Conservation (phyloP, 1,140 invertebrate genomes). For the Tetranychus cinnabarinus region DNA sequence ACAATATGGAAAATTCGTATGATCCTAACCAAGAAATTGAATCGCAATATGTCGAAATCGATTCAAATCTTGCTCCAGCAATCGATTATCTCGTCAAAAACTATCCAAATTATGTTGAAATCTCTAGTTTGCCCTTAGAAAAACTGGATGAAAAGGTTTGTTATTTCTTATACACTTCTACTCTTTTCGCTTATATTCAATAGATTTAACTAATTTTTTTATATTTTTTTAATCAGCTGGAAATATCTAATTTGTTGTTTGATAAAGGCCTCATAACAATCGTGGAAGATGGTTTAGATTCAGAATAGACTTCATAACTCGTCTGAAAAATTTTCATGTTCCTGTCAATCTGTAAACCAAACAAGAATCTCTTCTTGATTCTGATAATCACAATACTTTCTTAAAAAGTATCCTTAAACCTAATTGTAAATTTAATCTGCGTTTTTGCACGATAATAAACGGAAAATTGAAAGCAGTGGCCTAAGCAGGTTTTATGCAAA, state of each 20-base stretch:
- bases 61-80: slow-evolving; percentile 33
- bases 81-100: slow-evolving; percentile 40
- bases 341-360: too few relatives aligned
- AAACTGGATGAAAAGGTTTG: slow-evolving; percentile 35
- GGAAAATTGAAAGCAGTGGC: too few relatives aligned
- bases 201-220: slow-evolving; percentile 1
- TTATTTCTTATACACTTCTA: slow-evolving; percentile 4
- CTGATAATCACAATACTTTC: too few relatives aligned
- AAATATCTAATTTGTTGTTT: slow-evolving; percentile 36
- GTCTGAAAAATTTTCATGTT: too few relatives aligned
- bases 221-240: slow-evolving; percentile 24
- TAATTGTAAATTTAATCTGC: too few relatives aligned
- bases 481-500: too few relatives aligned
- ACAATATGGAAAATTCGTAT: slow-evolving; percentile 48
- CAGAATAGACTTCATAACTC: background rate
- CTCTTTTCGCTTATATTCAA: background rate
- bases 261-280: slow-evolving; percentile 34
- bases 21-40: slow-evolving; percentile 57
- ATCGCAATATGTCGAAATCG: slow-evolving; percentile 46
- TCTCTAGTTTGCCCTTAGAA: slow-evolving; percentile 41
- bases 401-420: too few relatives aligned
- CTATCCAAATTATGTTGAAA: slow-evolving; percentile 48
- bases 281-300: background rate
- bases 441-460: too few relatives aligned
- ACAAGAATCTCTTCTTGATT: too few relatives aligned